Base-by-base conservation (phyloP, 1,140 invertebrate genomes). In the Drosophila ananassae region DNA sequence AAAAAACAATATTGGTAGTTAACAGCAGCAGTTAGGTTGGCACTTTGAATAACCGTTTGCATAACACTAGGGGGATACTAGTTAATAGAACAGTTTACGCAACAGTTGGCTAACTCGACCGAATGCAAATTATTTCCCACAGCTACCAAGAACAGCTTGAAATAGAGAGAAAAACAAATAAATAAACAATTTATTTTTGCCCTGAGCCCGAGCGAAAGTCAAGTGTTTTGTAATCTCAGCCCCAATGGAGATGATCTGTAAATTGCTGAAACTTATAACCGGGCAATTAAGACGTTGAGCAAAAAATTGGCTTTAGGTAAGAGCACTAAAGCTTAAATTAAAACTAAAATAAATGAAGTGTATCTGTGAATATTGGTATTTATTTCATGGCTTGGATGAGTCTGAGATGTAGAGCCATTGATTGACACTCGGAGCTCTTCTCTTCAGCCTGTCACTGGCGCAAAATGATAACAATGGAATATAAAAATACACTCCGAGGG, bases 381-480 rank as follows among this genome's bases (percentile, higher is more conserved):
- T 28, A 28, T 28, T 28, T 28, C 6, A 28, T 6, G 25, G 25
- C 25, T 28, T 6, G 25, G 7, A 44, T 21, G 13, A 21, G 41
- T 47, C 6, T 22, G 17, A 17, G 17, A 17, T 17, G 17, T 17
- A 17, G 17, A 17, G 17, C 17, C 17, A 17, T 17, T 47, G 17
- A 22, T 47, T 47, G 17, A 22, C 44, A 2, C 21, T 22, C 7
- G 2, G 24, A 24, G 21, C 24, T 47, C 21, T 47, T 22, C 5
- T 21, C 7, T 44, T 30, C 12, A 32, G 4, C 8, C 54, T 63
- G 68, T 48, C 44, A 63, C 57, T 75, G 56, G 72, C 39, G 50
- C 57, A 51, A 76, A 72, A 69, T 62, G 67, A 67, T 68, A 83
- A 79, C 60, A 83, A 79, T 79, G 50, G 64, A 79, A 72, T 75